These are phyloP conservation scores for Tachina fera DNA, from an alignment of 2,888 invertebrate genomes.

Conservation along the genomic window DNA sequence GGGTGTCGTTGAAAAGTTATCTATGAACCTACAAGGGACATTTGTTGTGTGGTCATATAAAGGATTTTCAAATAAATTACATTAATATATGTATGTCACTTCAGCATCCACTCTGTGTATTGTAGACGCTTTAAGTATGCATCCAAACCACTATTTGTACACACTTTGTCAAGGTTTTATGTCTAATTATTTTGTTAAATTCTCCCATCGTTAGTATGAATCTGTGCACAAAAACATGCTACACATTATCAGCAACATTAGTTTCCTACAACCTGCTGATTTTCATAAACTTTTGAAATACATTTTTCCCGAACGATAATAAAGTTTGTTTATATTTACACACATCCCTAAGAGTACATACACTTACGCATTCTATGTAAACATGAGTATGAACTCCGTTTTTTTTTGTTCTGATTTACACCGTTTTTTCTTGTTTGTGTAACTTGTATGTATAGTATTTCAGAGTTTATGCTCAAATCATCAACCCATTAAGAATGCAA, in stretches of 20 bases:
- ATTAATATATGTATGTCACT: no score
- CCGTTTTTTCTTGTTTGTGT: neutral
- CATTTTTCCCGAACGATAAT: no score
- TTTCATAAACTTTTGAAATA: neutral
- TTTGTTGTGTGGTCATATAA: no score
- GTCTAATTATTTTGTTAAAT: neutral
- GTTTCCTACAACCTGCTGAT: slow-evolving; percentile 20
- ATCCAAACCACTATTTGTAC: neutral
- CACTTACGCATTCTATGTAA: neutral
- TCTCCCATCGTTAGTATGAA: neutral
- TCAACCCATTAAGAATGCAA: slow-evolving; percentile 1
- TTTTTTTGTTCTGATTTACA: neutral
- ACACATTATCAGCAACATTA: slow-evolving; percentile 5
- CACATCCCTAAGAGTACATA: neutral
- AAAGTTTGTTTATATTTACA: no score
- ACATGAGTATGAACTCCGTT: neutral
- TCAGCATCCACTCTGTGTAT: no score
- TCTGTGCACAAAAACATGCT: neutral
- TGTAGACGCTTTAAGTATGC: no score
- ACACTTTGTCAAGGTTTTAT: neutral
- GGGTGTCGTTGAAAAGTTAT: no score
- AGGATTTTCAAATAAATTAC: no score
- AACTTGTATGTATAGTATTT: neutral
- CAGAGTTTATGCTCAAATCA: neutral
- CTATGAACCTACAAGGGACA: no score